These are phyloP conservation scores for Trissolcus basalis DNA, from an alignment of 1,140 invertebrate species.

Conservation along the genomic window DNA sequence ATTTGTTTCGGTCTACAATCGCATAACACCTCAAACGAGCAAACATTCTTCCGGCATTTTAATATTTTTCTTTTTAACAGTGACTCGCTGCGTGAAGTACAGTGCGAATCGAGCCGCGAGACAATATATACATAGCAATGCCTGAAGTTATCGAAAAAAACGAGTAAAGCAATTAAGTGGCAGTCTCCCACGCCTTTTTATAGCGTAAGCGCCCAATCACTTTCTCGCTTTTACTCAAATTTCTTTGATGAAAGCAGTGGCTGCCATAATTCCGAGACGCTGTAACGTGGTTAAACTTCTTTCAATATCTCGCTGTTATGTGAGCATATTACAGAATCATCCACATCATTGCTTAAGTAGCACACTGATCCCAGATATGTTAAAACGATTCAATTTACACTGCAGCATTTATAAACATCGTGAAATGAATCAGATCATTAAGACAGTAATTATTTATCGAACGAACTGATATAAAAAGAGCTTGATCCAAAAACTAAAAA, in stretches of 20 bases:
- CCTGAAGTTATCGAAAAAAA: constrained; percentile 49
- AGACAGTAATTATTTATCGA: no score
- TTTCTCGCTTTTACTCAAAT: constrained; percentile 57
- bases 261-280: constrained; percentile 15
- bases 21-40: constrained; percentile 59
- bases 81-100: constrained; percentile 34
- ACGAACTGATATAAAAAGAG: no score
- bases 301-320: constrained; percentile 38
- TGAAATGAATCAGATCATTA: no score
- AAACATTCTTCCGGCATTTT: constrained; percentile 65
- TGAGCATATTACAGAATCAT: constrained; percentile 54
- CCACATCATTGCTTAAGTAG: constrained; percentile 37
- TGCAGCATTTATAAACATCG: no score
- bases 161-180: constrained; percentile 62
- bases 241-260: constrained; percentile 39
- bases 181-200: constrained; percentile 58
- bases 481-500: no score
- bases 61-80: constrained; percentile 50
- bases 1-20: constrained; percentile 35
- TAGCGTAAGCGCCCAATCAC: constrained; percentile 64
- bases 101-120: constrained; percentile 32
- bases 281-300: constrained; percentile 30
- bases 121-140: constrained; percentile 48
- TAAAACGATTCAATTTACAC: not conserved
- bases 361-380: constrained; percentile 15